A percentile compares a stretch with the other conserved stretches of the same genome.
These are phyloP conservation scores for Forbesichthys papilliferus DNA, from an alignment of 2,113 vertebrate genomes.

Conservation along the genomic window DNA sequence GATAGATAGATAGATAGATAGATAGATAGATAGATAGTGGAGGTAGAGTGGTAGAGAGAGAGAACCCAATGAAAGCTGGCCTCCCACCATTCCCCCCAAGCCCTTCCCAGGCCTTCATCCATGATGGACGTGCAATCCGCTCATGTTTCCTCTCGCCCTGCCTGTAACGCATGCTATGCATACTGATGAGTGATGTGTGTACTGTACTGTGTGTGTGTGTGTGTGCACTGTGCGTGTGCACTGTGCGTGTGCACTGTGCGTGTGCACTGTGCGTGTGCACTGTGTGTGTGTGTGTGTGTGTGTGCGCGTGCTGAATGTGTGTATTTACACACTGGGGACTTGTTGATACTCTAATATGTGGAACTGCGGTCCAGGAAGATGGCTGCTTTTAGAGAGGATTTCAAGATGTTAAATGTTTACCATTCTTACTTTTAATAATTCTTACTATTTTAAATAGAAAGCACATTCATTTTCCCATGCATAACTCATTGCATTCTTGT, in stretches of 20 bases:
- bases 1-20: too few relatives aligned
- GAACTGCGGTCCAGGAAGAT: neutral
- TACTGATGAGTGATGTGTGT: constrained; percentile 34
- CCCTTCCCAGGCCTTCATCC: constrained; percentile 7
- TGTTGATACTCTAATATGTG: neutral
- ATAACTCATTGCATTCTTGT: neutral
- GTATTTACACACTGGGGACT: neutral
- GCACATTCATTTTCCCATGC: too few relatives aligned
- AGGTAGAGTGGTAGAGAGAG: neutral
- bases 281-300: neutral
- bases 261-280: neutral
- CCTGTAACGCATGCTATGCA: constrained; percentile 36
- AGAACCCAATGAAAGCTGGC: constrained; percentile 46
- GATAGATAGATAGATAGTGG: neutral
- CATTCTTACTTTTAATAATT: too few relatives aligned
- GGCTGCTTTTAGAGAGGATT: too few relatives aligned
- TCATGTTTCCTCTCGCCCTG: neutral
- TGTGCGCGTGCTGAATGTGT: neutral
- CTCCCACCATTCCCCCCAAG: constrained; percentile 59
- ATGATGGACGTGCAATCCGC: neutral
- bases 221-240: too few relatives aligned
- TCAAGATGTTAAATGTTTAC: too few relatives aligned
- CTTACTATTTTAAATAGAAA: too few relatives aligned
- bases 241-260: too few relatives aligned
- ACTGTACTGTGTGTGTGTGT: constrained; percentile 18